Conservation (phyloP, 2,113 vertebrate genomes). For the Phyllostomus discolor region DNA sequence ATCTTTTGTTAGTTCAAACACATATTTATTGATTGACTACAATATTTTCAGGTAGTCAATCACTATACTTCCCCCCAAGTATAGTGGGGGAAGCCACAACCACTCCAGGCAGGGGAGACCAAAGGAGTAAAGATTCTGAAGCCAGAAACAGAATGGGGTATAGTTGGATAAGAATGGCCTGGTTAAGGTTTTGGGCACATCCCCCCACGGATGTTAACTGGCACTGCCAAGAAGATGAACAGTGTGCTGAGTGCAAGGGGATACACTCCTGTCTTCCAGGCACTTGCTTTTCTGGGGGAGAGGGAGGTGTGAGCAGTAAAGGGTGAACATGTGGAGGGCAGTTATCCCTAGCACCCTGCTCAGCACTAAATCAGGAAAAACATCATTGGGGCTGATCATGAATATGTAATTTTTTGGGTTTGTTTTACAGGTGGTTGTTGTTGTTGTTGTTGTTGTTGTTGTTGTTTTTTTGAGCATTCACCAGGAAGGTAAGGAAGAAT, state of each 20-base stretch:
- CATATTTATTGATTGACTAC: slow-evolving; percentile 2
- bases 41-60: slow-evolving; percentile 25
- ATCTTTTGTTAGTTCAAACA: background rate
- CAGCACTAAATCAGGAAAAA: background rate
- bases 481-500: background rate
- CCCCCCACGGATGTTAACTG: background rate
- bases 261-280: background rate
- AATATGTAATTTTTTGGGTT: background rate
- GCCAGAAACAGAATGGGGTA: background rate
- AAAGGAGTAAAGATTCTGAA: background rate
- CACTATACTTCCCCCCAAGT: too few relatives aligned
- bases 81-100: background rate
- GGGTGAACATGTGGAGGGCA: background rate
- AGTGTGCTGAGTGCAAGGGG: background rate
- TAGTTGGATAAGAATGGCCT: background rate
- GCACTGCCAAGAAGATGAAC: background rate
- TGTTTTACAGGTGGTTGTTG: background rate
- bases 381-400: background rate
- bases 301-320: background rate
- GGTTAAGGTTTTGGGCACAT: background rate
- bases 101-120: background rate
- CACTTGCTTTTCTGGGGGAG: background rate
- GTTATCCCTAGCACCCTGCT: background rate
- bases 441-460: background rate
- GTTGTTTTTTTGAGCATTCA: background rate